Base-by-base conservation (phyloP, 2,888 invertebrate species). In the Trichogramma evanescens region DNA sequence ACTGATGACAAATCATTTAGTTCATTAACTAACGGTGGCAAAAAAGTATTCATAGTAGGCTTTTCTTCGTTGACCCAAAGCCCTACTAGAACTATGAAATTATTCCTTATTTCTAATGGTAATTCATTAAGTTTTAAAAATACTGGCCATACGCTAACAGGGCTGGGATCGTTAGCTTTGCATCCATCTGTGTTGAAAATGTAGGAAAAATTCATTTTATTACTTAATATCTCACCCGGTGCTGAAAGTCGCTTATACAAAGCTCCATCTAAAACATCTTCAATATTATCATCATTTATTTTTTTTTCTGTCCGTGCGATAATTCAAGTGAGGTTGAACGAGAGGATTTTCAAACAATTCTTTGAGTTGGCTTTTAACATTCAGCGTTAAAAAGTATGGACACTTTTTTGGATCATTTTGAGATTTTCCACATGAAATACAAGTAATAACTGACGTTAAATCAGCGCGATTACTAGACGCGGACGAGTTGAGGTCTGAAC, bases 141-240 rank as follows among this genome's bases (percentile, higher is more conserved):
- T 38, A 64, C 57, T 4, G 64, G 63, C 63, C 63, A 66, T 39
- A 59, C 42, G 45, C 54, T 40, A 38, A 48, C 4, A 13, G 54
- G 6, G 10, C 62, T 56, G 38, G 59, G 49, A 53, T 58, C 56
- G 2, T 54, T 52, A 48, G 46, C 52, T 56, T 62, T 61, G 45
- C 59, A 65, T 1, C 60, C 65, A 57, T 65, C 62, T 4, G 65
- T 65, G 56, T 61, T 65, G 53, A 65, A 62, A 5, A 50, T 60
- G 13, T 63, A 65, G 4, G 60, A 60, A n/a, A 63, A 54, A 39
- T 57, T 57, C 5, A n/a, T 45, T 13, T 52, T 8, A 45, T 51
- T 10, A 41, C 4, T n/a, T 40, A 50, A 57, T 26, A 46, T 50
- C 38, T 57, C 45, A n/a, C 43, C 43, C 4, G 63, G 54, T 41